Evolutionary conservation across 2,888 invertebrate species (phyloP).

Genomic region (Teleiodes luculella): DNA sequence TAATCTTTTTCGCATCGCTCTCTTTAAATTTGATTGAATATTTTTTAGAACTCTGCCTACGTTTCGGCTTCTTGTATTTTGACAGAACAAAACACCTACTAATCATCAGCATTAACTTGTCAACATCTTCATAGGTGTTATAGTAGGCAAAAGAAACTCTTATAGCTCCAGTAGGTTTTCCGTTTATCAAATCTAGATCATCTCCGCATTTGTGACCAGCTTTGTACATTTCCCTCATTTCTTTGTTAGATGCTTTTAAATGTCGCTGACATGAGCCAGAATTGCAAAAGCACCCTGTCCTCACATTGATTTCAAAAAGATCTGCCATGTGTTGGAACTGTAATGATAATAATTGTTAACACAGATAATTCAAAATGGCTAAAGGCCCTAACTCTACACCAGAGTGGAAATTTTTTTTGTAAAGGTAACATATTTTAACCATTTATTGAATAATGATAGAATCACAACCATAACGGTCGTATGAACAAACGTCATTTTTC

Average conservation of each 20-base stretch:
- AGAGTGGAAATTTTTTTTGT: too few species aligned
- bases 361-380: too few species aligned
- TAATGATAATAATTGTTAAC: slow-evolving; percentile 26
- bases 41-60: slow-evolving; percentile 30
- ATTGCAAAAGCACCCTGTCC: slow-evolving; percentile 98
- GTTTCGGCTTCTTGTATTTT: slow-evolving; percentile 46
- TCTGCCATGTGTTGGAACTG: slow-evolving; percentile 94
- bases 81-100: slow-evolving; percentile 83
- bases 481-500: too few species aligned
- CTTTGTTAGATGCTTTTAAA: slow-evolving; percentile 82
- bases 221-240: slow-evolving; percentile 87
- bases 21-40: not conserved
- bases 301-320: slow-evolving; percentile 88
- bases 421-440: too few species aligned
- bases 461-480: too few species aligned
- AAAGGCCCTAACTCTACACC: too few species aligned
- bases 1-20: not conserved
- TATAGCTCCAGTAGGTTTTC: slow-evolving; percentile 93
- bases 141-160: slow-evolving; percentile 96
- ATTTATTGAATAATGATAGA: not conserved
- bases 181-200: slow-evolving; percentile 89
- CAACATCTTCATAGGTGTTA: slow-evolving; percentile 86
- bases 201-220: slow-evolving; percentile 96
- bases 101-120: slow-evolving; percentile 85
- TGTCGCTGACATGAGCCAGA: slow-evolving; percentile 95